A percentile compares a stretch with the other conserved stretches of the same genome.
phyloP scores from a whole-genome alignment of 35 echinoderm and acorn worm species.

The Holothuria glaberrima region DNA sequence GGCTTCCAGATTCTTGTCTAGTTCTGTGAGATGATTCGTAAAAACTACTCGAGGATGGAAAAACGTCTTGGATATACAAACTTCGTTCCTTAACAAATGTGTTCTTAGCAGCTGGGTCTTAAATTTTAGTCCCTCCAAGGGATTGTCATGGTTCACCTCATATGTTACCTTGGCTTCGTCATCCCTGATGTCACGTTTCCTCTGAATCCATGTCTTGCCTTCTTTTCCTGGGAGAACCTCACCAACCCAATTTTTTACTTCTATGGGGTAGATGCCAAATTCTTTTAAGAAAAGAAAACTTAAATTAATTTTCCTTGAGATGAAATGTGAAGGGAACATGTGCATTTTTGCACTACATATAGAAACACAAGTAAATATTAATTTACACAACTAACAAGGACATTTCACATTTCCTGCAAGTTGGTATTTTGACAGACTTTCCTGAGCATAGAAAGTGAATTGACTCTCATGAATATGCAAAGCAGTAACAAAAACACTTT shows the following conservation, averaged over 20 bases:
- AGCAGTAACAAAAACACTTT: too few relatives aligned
- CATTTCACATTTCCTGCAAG: too few relatives aligned
- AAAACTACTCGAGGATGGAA: constrained; percentile 90
- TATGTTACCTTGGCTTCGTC: constrained; percentile 61
- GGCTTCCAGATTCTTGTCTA: constrained; percentile 54
- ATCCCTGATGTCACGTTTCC: constrained; percentile 58
- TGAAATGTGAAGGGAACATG: background rate
- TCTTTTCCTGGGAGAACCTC: constrained; percentile 68
- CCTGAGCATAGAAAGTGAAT: too few relatives aligned
- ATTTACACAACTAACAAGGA: too few relatives aligned
- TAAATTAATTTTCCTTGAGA: too few relatives aligned
- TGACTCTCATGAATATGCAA: too few relatives aligned
- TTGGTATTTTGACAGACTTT: too few relatives aligned
- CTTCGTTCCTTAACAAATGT: constrained; percentile 84
- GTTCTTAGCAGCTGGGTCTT: constrained; percentile 84
- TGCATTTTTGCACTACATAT: too few relatives aligned
- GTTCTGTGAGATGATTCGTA: constrained; percentile 66
- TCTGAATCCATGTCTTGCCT: constrained; percentile 86
- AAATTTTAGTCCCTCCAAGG: constrained; percentile 57
- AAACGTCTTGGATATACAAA: constrained; percentile 79
- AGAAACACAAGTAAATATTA: too few relatives aligned
- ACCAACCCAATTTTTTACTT: constrained; percentile 98
- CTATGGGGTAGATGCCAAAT: constrained; percentile 85
- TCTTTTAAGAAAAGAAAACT: constrained; percentile 60
- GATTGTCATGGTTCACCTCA: constrained; percentile 79